These are phyloP conservation scores for Gallinago media DNA, from an alignment of 2,113 vertebrate genomes.

Conservation along the genomic window DNA sequence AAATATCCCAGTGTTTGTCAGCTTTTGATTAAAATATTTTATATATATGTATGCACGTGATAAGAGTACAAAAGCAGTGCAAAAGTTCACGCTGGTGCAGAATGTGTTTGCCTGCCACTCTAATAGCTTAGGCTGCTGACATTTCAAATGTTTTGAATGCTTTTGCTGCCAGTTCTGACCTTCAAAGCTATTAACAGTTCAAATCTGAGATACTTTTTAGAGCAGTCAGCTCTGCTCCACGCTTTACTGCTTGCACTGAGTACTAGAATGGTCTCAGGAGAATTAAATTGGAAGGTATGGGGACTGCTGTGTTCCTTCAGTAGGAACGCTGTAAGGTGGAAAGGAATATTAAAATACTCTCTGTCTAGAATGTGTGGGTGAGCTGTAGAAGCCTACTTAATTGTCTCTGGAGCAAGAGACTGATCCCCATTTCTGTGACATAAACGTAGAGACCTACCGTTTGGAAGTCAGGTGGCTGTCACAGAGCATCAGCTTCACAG, in stretches of 20 bases:
- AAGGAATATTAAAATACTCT: neutral
- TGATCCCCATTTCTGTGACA: neutral
- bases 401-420: neutral
- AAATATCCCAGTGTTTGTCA: neutral
- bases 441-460: rapidly evolving
- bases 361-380: neutral
- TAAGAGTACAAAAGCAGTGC: neutral
- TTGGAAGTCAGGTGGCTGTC: neutral
- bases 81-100: neutral
- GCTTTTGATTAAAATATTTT: neutral
- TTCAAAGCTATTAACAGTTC: neutral
- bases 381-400: neutral
- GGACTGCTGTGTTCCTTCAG: neutral
- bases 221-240: neutral
- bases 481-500: neutral
- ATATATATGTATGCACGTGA: neutral
- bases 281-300: neutral
- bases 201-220: neutral
- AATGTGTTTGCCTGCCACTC: neutral
- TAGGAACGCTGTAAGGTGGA: neutral
- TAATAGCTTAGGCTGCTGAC: constrained; percentile 23
- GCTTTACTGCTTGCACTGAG: neutral
- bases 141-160: constrained; percentile 11
- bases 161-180: constrained; percentile 33
- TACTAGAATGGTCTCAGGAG: neutral